Base-by-base conservation (phyloP, 1,140 invertebrate genomes). In the Chrysoperla carnea region DNA sequence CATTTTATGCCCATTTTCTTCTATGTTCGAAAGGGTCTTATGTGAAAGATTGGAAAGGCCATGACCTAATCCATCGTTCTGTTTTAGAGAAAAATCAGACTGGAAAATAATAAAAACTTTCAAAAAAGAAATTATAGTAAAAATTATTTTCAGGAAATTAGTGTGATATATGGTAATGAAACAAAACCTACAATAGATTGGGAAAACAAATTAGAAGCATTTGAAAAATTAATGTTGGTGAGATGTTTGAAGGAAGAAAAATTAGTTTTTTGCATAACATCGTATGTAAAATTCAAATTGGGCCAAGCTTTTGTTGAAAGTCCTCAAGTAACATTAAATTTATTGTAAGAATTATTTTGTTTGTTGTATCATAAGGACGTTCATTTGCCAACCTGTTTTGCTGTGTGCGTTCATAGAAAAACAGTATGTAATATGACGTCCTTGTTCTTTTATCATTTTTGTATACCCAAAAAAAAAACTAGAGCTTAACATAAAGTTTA, bases 181-280 rank as follows among this genome's bases (percentile, higher is more conserved):
- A 49, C 47, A 17, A 50, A 50, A 27, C 59, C 68, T 14, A 58
- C 57, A 1, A 42, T 60, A 1, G 57, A 75, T 36, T 81, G 81
- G 76, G 61, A 86, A 51, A 58, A 57, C 1, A 58, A 54, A 11
- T 55, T 91, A 6, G 64, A 58, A 7, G 58, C 72, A 36, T 90
- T 92, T 58, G 81, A 90, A 52, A 87, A 82, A 55, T 62, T 94
- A 36, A 74, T 92, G 64, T 54, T 93, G 11, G 56, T 92, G 1
- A 78, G 82, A 54, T 71, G 75, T 40, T 59, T 92, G 12, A 77
- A 78, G 47, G 83, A 86, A 55, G 85, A 92, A 54, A 84, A 85
- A 57, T 62, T 89, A 8, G 72, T 87, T 6, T 80, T 83, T 53
- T 81, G 76, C 3, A 75, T 87, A 9, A 81, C 78, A 1, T 72